A percentile compares a stretch with the other conserved stretches of the same genome.
These are phyloP conservation scores for Chelmon rostratus DNA, from an alignment of 2,797 vertebrate genomes.

Conservation along the genomic window DNA sequence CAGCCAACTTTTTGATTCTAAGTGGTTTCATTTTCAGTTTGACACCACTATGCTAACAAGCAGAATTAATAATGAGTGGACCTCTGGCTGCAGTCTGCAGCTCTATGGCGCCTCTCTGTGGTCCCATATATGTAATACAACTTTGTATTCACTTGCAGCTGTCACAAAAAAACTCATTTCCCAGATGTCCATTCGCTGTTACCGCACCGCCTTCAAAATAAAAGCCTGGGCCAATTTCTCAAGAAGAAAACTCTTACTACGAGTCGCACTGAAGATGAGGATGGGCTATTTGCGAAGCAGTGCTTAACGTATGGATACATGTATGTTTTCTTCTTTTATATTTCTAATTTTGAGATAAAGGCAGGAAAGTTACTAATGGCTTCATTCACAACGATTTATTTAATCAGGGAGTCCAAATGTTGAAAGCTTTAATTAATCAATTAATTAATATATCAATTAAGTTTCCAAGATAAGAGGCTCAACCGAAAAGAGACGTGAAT, in stretches of 20 bases:
- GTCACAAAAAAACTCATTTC: constrained; percentile 37
- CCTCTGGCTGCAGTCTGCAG: constrained; percentile 9
- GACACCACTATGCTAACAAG: neutral
- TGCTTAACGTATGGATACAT: neutral
- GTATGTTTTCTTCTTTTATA: too few relatives aligned
- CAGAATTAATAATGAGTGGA: neutral
- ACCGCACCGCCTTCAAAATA: constrained; percentile 27
- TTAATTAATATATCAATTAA: neutral
- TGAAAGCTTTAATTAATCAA: neutral
- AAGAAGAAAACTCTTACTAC: neutral
- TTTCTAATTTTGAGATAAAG: too few relatives aligned
- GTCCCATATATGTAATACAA: constrained; percentile 29
- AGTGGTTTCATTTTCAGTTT: neutral
- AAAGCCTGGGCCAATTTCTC: neutral
- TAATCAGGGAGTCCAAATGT: too few relatives aligned
- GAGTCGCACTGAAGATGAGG: neutral
- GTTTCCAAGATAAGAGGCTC: too few relatives aligned
- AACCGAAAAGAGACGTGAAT: neutral
- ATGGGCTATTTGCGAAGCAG: neutral
- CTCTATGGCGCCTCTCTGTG: constrained; percentile 49
- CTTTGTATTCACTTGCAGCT: too few relatives aligned
- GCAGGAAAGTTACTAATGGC: too few relatives aligned
- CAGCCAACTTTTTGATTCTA: neutral
- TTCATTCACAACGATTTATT: too few relatives aligned
- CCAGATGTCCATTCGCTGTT: constrained; percentile 36